Percentiles rank a stretch among this genome's conserved stretches.
phyloP scores from a whole-genome alignment of 2,113 vertebrate genomes.

The Paradoxurus hermaphroditus region DNA sequence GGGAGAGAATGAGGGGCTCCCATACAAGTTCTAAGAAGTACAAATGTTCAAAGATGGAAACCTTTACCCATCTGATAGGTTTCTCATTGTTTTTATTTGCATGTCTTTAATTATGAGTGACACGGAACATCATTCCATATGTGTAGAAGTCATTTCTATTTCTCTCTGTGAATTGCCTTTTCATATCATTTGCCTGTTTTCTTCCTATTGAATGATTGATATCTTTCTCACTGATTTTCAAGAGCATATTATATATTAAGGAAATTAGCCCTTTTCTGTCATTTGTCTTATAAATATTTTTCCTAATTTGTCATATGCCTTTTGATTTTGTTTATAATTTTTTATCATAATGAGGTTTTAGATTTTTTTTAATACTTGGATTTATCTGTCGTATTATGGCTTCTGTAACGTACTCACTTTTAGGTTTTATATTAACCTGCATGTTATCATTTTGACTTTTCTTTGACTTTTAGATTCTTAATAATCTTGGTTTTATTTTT shows the following conservation, averaged over 20 bases:
- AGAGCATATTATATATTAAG: constrained; percentile 70
- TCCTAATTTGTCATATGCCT: constrained; percentile 55
- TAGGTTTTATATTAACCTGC: background rate
- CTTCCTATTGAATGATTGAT: constrained; percentile 64
- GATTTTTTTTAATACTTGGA: background rate
- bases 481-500: background rate
- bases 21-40: background rate
- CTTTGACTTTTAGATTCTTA: background rate
- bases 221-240: constrained; percentile 62
- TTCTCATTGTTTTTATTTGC: constrained; percentile 7
- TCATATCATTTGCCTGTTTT: constrained; percentile 23
- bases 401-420: background rate
- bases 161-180: constrained; percentile 36
- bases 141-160: constrained; percentile 19
- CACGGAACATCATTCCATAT: constrained; percentile 10
- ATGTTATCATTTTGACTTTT: background rate
- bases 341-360: constrained; percentile 33
- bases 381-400: background rate
- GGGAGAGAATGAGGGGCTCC: background rate
- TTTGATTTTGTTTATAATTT: constrained; percentile 63
- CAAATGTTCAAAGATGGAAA: background rate
- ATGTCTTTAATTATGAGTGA: constrained; percentile 57
- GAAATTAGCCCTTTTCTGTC: constrained; percentile 71
- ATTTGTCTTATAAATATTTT: constrained; percentile 71
- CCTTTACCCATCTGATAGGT: background rate